Evolutionary conservation across 1,140 invertebrate species (phyloP).

Genomic region (Aethina tumida): DNA sequence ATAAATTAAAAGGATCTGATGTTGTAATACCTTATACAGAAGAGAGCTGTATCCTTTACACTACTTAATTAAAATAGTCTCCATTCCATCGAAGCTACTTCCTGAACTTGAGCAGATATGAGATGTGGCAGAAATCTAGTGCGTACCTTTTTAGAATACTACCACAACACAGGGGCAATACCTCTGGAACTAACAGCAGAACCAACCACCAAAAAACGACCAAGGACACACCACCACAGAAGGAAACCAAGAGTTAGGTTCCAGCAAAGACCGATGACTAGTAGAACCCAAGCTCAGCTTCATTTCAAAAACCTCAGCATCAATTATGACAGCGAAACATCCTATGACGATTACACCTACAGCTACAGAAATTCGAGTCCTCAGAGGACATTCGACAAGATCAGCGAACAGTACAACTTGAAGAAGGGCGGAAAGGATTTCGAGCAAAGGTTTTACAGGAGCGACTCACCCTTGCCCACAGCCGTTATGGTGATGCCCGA

Average conservation of each 20-base stretch:
- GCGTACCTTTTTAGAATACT: constrained; percentile 69
- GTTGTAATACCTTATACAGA: constrained; percentile 74
- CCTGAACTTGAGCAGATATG: constrained; percentile 34
- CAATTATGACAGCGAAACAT: constrained; percentile 42
- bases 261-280: constrained; percentile 43
- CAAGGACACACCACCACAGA: constrained; percentile 39
- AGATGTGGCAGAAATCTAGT: constrained; percentile 68
- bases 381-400: constrained; percentile 21
- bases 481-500: constrained; percentile 38
- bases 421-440: constrained; percentile 18
- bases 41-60: constrained; percentile 79
- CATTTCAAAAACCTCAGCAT: constrained; percentile 49
- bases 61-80: not conserved
- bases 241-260: constrained; percentile 41
- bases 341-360: constrained; percentile 35
- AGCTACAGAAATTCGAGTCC: constrained; percentile 20
- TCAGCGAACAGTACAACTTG: constrained; percentile 21
- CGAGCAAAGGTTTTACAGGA: constrained; percentile 17
- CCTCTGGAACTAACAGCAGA: constrained; percentile 44
- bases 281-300: constrained; percentile 45
- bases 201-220: constrained; percentile 38
- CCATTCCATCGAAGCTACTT: not conserved
- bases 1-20: constrained; percentile 52
- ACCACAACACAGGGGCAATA: constrained; percentile 62
- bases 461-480: constrained; percentile 22